These are phyloP conservation scores for Eleginops maclovinus DNA, from an alignment of 2,113 vertebrate genomes.

Conservation along the genomic window DNA sequence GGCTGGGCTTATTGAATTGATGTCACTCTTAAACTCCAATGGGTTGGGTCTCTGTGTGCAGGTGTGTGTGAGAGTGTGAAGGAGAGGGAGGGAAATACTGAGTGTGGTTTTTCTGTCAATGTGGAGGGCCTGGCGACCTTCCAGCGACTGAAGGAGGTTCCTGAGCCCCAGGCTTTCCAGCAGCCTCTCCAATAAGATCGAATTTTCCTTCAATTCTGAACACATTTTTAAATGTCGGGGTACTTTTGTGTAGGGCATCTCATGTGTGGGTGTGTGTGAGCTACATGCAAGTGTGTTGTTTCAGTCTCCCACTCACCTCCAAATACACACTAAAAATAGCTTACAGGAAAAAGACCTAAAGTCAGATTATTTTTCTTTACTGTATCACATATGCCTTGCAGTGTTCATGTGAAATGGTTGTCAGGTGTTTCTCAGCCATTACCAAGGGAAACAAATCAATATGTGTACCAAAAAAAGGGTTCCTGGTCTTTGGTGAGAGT, in stretches of 20 bases:
- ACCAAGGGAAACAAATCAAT: constrained; percentile 46
- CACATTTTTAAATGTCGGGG: constrained; percentile 27
- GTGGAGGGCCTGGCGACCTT: constrained; percentile 51
- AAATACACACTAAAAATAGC: constrained; percentile 40
- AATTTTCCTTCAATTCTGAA: constrained; percentile 31
- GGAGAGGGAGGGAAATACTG: constrained; percentile 4
- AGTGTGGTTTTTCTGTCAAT: constrained; percentile 54
- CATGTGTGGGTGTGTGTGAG: neutral
- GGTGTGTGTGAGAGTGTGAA: constrained; percentile 33
- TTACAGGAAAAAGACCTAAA: constrained; percentile 33
- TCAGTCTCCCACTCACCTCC: constrained; percentile 37
- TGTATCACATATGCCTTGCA: constrained; percentile 29
- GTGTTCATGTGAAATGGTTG: constrained; percentile 26
- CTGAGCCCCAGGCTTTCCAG: constrained; percentile 50
- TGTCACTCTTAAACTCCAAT: constrained; percentile 70
- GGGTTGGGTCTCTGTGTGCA: constrained; percentile 42
- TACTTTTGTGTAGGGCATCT: constrained; percentile 21
- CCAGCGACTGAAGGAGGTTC: constrained; percentile 61
- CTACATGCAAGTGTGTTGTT: constrained; percentile 27
- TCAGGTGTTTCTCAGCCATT: constrained; percentile 44
- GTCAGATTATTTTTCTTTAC: neutral
- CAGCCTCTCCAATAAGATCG: constrained; percentile 45
- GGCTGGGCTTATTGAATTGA: constrained; percentile 70
- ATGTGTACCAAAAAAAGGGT: constrained; percentile 33
- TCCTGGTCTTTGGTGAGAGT: constrained; percentile 56